Conservation (phyloP, 2,888 invertebrate genomes). For the Nemurella pictetii region DNA sequence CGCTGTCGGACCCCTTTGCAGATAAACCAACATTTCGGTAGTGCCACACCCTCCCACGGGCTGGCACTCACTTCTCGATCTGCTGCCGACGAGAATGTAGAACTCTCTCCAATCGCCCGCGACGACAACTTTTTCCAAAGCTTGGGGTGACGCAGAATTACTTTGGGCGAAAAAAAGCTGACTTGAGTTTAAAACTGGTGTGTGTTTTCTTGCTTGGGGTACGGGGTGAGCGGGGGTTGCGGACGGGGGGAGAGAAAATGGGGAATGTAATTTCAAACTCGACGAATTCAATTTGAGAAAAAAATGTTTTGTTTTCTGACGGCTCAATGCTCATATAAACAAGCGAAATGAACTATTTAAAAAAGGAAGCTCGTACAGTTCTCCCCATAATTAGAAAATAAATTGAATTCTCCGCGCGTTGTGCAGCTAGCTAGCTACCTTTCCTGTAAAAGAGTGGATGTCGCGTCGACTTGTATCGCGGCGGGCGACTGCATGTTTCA, state of each 20-base stretch:
- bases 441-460: background rate
- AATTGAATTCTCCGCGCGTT: background rate
- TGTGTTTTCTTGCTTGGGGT: background rate
- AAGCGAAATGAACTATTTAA: background rate
- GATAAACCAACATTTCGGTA: constrained; percentile 4
- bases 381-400: background rate
- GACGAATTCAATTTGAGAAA: constrained; percentile 13
- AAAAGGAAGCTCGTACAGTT: background rate
- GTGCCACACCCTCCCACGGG: constrained; percentile 7
- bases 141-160: background rate
- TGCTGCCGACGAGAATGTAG: background rate
- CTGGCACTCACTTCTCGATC: background rate
- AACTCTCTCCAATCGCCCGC: background rate
- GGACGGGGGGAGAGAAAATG: background rate
- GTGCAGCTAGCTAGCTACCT: background rate
- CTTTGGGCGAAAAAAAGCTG: constrained; percentile 8
- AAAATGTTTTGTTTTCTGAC: background rate
- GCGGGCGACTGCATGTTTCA: background rate
- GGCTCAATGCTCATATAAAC: background rate
- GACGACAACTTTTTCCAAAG: background rate
- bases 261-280: constrained; percentile 16
- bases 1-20: constrained; percentile 8
- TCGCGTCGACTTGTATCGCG: constrained; percentile 7
- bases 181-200: background rate
- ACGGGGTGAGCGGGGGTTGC: background rate